Base-by-base conservation (phyloP, 2,113 vertebrate species). In the Daubentonia madagascariensis region DNA sequence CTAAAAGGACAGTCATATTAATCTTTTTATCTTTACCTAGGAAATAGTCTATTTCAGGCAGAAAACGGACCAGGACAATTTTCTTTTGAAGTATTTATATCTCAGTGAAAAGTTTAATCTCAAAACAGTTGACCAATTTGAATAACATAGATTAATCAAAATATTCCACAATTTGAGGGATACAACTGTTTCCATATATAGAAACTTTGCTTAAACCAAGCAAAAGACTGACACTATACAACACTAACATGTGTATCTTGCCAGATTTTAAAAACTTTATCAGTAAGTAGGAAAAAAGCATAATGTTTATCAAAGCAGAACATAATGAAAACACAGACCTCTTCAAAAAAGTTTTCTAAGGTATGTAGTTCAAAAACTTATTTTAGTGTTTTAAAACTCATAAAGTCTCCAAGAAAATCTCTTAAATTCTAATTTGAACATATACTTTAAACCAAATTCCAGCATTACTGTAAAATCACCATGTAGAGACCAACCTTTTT, bases 401-500 rank as follows among this genome's bases (percentile, higher is more conserved):
- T 20, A 92, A 1, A 85, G 11, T 87, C 17, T 94, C 43, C 25
- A 61, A 80, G 8, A 61, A 93, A 59, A 97, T 80, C 13, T 70
- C 83, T 93, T 93, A 89, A 84, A 93, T 89, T 90, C 59, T 75
- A 95, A 70, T 85, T 73, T 91, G 67, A 93, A 96, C 23, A 96
- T 80, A 32, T 72, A 94, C 54, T 94, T 97, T 73, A 96, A 95
- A 72, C 2, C 18, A 97, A 91, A 96, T 87, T 83, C 32, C 40
- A 96, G 28, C 43, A 65, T 96, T 86, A 96, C 25, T 90, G 92
- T 63, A 59, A 96, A 93, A 96, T 85, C 76, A 96, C 6, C 72
- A 18, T 78, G 76, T 61, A 72, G 75, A 95, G n/a, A 98, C 99
- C 98, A 94, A 99, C 99, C 99, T 98, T 99, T 97, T 95, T 99